Conservation (phyloP, 2,888 invertebrate genomes). For the Aethes cnicana region DNA sequence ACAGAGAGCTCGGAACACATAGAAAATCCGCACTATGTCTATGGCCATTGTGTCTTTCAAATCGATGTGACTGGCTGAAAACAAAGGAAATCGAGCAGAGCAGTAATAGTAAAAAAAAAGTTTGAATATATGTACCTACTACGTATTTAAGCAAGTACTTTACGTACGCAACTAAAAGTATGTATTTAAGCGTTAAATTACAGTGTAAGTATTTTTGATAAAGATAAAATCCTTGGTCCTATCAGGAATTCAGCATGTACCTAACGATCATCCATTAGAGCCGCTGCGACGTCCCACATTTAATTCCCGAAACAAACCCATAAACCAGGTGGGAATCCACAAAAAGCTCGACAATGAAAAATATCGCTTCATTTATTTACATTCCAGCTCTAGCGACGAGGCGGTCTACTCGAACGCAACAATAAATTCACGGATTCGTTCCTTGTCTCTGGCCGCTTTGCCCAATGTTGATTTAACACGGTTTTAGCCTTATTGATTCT, state of each 20-base stretch:
- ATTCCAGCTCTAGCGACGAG: constrained; percentile 52
- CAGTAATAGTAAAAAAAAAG: too few species aligned
- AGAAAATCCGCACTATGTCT: constrained; percentile 50
- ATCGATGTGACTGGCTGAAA: too few species aligned
- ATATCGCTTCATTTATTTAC: constrained; percentile 54
- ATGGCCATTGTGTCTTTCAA: too few species aligned
- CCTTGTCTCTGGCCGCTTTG: constrained; percentile 76
- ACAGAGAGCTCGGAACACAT: constrained; percentile 51
- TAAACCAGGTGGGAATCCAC: constrained; percentile 37
- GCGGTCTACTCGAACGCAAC: constrained; percentile 58
- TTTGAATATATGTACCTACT: too few species aligned
- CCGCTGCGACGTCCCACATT: constrained; percentile 20
- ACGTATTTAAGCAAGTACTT: too few species aligned
- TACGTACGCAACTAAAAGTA: too few species aligned
- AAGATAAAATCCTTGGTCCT: too few species aligned
- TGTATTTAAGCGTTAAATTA: too few species aligned
- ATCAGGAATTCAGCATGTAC: constrained; percentile 12
- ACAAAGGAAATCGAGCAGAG: too few species aligned
- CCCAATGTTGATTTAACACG: constrained; percentile 82
- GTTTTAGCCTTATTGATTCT: constrained; percentile 82
- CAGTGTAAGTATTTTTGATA: neutral
- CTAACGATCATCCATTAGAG: constrained; percentile 20
- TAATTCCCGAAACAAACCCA: constrained; percentile 28
- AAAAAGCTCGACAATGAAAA: constrained; percentile 55
- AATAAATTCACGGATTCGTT: constrained; percentile 80